phyloP scores from a whole-genome alignment of 2,797 vertebrate species.

The Chanos chanos region DNA sequence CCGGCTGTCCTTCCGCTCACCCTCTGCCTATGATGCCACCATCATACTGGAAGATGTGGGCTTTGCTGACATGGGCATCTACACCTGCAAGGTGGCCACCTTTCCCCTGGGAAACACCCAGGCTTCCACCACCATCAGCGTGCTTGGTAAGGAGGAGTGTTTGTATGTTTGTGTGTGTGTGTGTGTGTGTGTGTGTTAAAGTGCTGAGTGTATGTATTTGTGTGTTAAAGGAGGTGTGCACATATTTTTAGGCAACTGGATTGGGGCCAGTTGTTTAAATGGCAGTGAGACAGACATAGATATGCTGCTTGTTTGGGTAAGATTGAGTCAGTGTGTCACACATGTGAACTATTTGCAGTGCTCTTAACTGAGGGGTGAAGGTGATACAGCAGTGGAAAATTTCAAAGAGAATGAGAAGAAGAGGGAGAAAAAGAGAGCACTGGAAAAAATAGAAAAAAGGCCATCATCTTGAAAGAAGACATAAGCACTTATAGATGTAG shows the following conservation, averaged over 20 bases:
- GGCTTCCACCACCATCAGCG: constrained; percentile 84
- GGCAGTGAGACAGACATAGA: too few species aligned
- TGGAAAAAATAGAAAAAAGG: constrained; percentile 12
- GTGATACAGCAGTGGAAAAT: constrained; percentile 30
- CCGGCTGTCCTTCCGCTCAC: constrained; percentile 86
- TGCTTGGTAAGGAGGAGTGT: constrained; percentile 82
- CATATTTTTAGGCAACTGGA: constrained; percentile 32
- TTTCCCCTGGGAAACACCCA: constrained; percentile 95
- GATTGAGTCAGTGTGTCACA: too few species aligned
- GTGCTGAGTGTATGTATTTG: not conserved
- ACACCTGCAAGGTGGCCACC: constrained; percentile 93
- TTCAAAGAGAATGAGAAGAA: constrained; percentile 7
- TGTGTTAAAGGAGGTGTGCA: constrained; percentile 9
- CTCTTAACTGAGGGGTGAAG: constrained; percentile 33
- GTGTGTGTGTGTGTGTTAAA: constrained; percentile 4
- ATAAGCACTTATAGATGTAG: too few species aligned
- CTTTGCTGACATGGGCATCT: constrained; percentile 89
- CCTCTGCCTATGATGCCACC: constrained; percentile 87
- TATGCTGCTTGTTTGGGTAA: too few species aligned
- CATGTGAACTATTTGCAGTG: too few species aligned
- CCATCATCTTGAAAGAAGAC: constrained; percentile 16
- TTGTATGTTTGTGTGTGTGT: not conserved
- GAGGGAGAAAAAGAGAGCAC: not conserved
- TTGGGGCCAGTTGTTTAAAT: not conserved
- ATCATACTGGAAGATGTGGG: constrained; percentile 86